A percentile compares a stretch with the other conserved stretches of the same genome.
phyloP scores from a whole-genome alignment of 2,888 invertebrate species.

The Nemotelus nigrinus region DNA sequence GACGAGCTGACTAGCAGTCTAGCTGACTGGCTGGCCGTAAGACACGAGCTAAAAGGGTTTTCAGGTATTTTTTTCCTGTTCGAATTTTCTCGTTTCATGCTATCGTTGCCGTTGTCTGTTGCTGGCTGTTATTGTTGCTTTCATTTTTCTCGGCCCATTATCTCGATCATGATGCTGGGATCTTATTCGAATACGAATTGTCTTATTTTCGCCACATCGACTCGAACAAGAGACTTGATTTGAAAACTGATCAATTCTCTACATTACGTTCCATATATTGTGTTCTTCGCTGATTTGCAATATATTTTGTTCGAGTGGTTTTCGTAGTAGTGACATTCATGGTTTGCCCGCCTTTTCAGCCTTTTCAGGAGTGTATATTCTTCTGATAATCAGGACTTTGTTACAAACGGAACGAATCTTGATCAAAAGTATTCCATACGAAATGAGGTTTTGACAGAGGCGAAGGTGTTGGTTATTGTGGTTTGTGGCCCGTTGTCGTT shows the following conservation, averaged over 20 bases:
- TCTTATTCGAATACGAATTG: slow-evolving; percentile 31
- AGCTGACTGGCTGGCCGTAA: slow-evolving; percentile 31
- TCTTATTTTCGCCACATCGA: slow-evolving; percentile 4
- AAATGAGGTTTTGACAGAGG: slow-evolving; percentile 6
- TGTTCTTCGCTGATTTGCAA: slow-evolving; percentile 14
- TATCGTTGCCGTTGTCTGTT: slow-evolving; percentile 6
- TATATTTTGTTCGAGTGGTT: background rate
- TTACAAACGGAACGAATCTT: background rate
- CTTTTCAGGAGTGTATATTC: background rate
- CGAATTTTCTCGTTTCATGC: slow-evolving; percentile 16
- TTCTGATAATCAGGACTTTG: background rate
- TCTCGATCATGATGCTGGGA: slow-evolving; percentile 31
- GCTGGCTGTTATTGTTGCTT: background rate
- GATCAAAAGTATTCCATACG: background rate
- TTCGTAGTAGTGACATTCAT: background rate
- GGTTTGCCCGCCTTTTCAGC: background rate
- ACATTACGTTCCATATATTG: slow-evolving; percentile 9
- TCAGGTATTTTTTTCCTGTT: slow-evolving; percentile 44
- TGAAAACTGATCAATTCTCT: slow-evolving; percentile 36
- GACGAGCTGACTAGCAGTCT: no score
- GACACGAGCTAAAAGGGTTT: slow-evolving; percentile 52
- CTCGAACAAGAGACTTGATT: slow-evolving; percentile 20
- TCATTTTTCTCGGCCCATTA: slow-evolving; percentile 40
- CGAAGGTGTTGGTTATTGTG: background rate
- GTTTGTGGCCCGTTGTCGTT: background rate